Evolutionary conservation across 2,113 vertebrate species (phyloP), one percentile per base, ranked within the genome.

Genomic region (Pygoscelis antarcticus): DNA sequence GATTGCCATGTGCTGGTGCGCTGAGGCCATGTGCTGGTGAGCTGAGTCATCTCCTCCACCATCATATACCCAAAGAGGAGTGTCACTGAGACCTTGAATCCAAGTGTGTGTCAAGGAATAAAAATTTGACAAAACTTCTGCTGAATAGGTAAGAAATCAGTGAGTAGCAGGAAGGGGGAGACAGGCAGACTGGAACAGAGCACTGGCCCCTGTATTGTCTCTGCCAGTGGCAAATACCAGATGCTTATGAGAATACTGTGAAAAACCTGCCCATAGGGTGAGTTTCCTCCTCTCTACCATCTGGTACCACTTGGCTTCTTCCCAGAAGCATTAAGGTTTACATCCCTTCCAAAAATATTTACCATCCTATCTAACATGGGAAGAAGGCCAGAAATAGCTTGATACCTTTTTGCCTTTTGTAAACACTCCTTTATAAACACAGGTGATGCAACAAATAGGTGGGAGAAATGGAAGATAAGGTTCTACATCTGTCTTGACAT

Each of bases 321-420:
- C 89, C 91, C 87, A 95, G 91, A 91, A 94, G 38, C 58, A 62
- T 58, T 82, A 80, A 93, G 77, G 58, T 96, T 96, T 77, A 89
- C 54, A 89, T 91, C 78, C 29, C 62, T 85, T 97, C 91, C 78
- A 87, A 91, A 95, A 95, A 89, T 91, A 97, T 89, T 96, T 96
- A 70, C 89, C 51, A 64, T 91, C 34, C 47, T 93, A 77, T 94
- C 61, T 92, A 79, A 68, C 44, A 34, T 3, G 77, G 89, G 83
- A 93, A 91, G 72, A 89, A 93, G 88, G 76, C 83, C 89, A 89
- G 86, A 89, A 52, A 57, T 25, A 75, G 46, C n/a, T 91, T 82
- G 80, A 82, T 84, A 54, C 2, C 1, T 64, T 49, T 94, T 91
- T 92, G 58, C 26, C 61, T 72, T 92, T 91, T 89, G 38, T 79